Base-by-base conservation (phyloP, 2,888 invertebrate species). In the Eucera pruinosa region DNA sequence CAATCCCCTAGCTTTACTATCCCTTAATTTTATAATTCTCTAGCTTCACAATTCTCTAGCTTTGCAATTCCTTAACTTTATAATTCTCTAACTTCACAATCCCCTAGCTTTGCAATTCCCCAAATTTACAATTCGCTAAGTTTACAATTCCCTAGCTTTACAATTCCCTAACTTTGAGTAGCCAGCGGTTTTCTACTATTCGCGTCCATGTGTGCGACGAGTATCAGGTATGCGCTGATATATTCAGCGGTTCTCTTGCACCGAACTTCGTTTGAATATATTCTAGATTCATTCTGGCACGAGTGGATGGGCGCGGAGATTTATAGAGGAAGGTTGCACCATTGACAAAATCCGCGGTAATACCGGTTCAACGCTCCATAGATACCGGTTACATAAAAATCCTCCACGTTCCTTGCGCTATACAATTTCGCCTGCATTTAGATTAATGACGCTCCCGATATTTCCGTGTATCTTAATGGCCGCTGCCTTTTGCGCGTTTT, bases 271-370 rank as follows among this genome's bases (percentile, higher is more conserved):
- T 82, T 80, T 80, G 83, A 79, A 80, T 83, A 83, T 82, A 82
- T 75, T 58, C 78, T 48, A 62, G 70, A 69, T 78, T 69, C 78
- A 65, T 78, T 52, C 62, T 70, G 76, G 78, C 69, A 75, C 83
- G 71, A 61, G 67, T 67, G 75, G 83, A 73, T 65, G 76, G 71
- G 27, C 52, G 75, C 3, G 7, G 33, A 82, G 83, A 82, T 82
- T 82, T 82, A 83, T 82, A 48, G 75, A n/a, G 64, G 65, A 58
- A 48, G 80, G 78, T 69, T 71, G 83, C 69, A 62, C 72, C 69
- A 78, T 78, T 78, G 72, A 82, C 73, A 82, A 82, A 82, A 79
- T 83, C 75, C 80, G 39, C 75, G 64, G 62, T 82, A 79, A 72
- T 79, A 67, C 66, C 80, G 23, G 36, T 11, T 15, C 48, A n/a